These are phyloP conservation scores for Harpegnathos saltator DNA, from an alignment of 1,140 invertebrate species.

Conservation along the genomic window DNA sequence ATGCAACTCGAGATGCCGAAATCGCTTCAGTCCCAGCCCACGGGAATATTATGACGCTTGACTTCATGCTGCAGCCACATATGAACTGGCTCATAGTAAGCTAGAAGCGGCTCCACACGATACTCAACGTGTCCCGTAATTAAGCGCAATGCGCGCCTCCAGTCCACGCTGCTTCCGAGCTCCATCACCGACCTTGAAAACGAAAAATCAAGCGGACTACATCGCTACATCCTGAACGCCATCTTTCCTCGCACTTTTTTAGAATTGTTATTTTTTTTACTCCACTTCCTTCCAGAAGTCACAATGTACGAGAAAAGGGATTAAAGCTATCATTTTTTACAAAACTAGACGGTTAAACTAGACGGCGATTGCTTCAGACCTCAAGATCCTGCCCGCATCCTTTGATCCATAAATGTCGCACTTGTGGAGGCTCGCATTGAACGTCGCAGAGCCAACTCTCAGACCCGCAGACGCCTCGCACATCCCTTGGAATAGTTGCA, in stretches of 20 bases:
- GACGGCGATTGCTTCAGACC: neutral
- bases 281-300: conserved; percentile 68
- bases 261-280: conserved; percentile 24
- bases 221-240: too few species aligned
- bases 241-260: too few species aligned
- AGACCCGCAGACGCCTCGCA: neutral
- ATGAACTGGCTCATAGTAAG: neutral
- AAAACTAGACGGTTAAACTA: neutral
- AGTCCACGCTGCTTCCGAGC: conserved; percentile 17
- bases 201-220: neutral
- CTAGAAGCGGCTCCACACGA: conserved; percentile 3
- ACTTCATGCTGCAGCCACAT: conserved; percentile 12
- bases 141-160: neutral
- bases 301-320: neutral
- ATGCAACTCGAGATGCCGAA: neutral
- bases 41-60: conserved; percentile 17
- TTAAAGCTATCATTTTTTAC: conserved; percentile 40
- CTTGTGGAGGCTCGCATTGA: conserved; percentile 14
- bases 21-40: conserved; percentile 20
- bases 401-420: conserved; percentile 35
- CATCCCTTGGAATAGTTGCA: conserved; percentile 43
- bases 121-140: neutral
- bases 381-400: conserved; percentile 37
- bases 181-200: conserved; percentile 29
- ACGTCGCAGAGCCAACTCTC: neutral